phyloP scores from a whole-genome alignment of 2,113 vertebrate species.

The Myiagra hebetior region DNA sequence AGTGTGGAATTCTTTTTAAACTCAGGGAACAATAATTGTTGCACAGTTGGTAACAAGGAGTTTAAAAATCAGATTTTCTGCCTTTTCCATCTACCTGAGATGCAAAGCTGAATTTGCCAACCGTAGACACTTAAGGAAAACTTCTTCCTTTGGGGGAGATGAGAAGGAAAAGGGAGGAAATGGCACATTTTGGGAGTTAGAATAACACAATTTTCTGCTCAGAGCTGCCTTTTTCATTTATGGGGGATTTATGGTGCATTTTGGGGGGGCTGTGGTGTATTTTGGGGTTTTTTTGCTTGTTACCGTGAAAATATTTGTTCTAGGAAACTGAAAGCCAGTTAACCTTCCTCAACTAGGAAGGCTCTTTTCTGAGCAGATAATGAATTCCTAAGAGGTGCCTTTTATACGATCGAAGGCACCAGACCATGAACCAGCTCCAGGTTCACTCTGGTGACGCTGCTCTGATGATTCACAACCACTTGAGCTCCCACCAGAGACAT shows the following conservation, averaged over 20 bases:
- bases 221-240: not conserved
- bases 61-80: not conserved
- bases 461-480: not conserved
- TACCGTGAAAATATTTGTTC: not conserved
- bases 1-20: not conserved
- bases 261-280: not conserved
- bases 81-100: not conserved
- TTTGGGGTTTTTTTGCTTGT: not conserved
- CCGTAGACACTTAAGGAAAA: rapidly evolving
- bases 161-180: not conserved
- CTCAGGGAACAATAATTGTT: not conserved
- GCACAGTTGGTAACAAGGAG: not conserved
- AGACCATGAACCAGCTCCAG: not conserved
- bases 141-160: not conserved
- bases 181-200: not conserved
- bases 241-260: not conserved
- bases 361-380: not conserved
- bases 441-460: not conserved
- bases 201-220: not conserved
- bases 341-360: not conserved
- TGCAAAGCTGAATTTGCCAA: not conserved
- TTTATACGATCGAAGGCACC: rapidly evolving
- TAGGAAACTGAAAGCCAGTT: not conserved
- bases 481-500: not conserved
- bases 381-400: not conserved